Conservation (phyloP, 2,113 vertebrate species). For the Paraplagusia blochii region DNA sequence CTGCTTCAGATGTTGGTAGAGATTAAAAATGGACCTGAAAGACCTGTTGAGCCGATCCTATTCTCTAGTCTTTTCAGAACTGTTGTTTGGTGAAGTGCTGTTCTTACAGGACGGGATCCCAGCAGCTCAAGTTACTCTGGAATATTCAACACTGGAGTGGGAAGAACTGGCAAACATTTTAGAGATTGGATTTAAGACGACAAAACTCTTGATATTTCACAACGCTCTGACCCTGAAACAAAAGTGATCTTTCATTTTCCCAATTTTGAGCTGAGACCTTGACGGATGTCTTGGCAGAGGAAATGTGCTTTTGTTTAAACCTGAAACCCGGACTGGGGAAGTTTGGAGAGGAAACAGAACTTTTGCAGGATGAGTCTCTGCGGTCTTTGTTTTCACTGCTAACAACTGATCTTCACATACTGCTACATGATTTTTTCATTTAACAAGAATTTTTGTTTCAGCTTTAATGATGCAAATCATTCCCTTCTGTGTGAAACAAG, state of each 20-base stretch:
- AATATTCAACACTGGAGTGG: too few relatives aligned
- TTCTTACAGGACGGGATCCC: not conserved
- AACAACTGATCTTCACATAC: slow-evolving; percentile 66
- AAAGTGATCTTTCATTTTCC: slow-evolving; percentile 17
- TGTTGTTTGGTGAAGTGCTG: not conserved
- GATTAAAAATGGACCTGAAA: not conserved
- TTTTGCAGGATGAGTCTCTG: slow-evolving; percentile 53
- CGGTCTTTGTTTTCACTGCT: slow-evolving; percentile 60
- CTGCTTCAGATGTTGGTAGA: not conserved
- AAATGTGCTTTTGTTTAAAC: slow-evolving; percentile 62
- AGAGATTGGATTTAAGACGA: slow-evolving; percentile 13
- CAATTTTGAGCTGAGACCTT: slow-evolving; percentile 25
- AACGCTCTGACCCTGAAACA: slow-evolving; percentile 12
- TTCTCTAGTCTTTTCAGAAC: not conserved
- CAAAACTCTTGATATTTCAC: slow-evolving; percentile 14
- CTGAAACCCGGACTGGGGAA: slow-evolving; percentile 49
- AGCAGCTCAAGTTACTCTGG: not conserved
- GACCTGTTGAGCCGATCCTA: not conserved
- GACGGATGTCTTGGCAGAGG: slow-evolving; percentile 37
- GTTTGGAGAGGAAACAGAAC: slow-evolving; percentile 56
- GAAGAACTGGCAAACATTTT: not conserved
- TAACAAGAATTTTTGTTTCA: slow-evolving; percentile 49
- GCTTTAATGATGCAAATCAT: slow-evolving; percentile 47
- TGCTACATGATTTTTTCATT: slow-evolving; percentile 47
- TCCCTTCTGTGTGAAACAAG: slow-evolving; percentile 36